Conservation (phyloP, 1,140 invertebrate species). For the Trichonephila clavata region DNA sequence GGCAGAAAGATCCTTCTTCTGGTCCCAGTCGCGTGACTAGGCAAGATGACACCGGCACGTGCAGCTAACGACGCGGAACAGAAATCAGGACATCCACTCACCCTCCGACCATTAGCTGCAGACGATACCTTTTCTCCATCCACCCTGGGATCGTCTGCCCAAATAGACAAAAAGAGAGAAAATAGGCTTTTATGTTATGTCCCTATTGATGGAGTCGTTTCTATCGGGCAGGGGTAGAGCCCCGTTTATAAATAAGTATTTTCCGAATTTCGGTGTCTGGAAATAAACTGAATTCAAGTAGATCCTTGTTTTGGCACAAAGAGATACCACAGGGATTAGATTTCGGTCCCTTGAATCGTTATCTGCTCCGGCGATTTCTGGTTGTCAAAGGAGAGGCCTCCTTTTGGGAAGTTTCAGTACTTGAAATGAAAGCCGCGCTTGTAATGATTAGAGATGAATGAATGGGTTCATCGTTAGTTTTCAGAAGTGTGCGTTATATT, state of each 20-base stretch:
- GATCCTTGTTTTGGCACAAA: conserved; percentile 44
- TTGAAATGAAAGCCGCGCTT: background rate
- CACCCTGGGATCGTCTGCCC: background rate
- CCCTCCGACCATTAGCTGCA: conserved; percentile 18
- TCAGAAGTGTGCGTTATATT: background rate
- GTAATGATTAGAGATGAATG: background rate
- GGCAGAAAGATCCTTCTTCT: background rate
- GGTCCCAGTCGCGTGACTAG: conserved; percentile 4
- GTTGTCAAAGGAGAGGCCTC: conserved; percentile 3
- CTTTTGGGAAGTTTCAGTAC: background rate
- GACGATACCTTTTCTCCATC: conserved; percentile 27
- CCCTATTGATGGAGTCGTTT: background rate
- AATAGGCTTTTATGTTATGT: background rate
- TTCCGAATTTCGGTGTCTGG: background rate
- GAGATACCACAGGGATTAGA: background rate
- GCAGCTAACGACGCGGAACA: conserved; percentile 54
- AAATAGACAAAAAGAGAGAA: conserved; percentile 5
- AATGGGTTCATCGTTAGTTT: background rate
- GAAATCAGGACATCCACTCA: conserved; percentile 24
- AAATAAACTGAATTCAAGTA: conserved; percentile 33
- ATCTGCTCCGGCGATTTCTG: conserved; percentile 15
- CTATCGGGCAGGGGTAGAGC: background rate
- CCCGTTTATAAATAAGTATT: background rate
- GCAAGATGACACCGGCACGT: conserved; percentile 39
- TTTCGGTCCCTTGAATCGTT: background rate